Percentiles rank a stretch among this genome's conserved stretches.
phyloP scores from a whole-genome alignment of 2,797 vertebrate genomes.

The Smutsia temminckii region DNA sequence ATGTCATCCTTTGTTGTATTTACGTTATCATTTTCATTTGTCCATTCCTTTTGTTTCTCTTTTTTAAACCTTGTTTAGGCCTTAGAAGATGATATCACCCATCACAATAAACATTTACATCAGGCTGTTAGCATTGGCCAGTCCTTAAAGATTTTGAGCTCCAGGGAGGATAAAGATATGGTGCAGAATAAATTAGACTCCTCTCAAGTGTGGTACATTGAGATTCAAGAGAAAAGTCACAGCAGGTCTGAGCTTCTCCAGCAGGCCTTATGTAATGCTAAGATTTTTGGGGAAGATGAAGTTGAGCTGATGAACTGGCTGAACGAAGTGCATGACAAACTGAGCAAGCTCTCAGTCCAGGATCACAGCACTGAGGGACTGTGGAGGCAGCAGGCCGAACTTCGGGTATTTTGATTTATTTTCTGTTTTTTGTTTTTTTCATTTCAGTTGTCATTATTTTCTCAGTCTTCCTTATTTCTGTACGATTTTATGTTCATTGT shows the following conservation, averaged over 20 bases:
- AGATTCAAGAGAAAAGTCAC: conserved; percentile 94
- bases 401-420: conserved; percentile 92
- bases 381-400: conserved; percentile 91
- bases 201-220: conserved; percentile 92
- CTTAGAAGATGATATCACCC: conserved; percentile 95
- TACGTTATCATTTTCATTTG: conserved; percentile 79
- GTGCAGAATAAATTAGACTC: conserved; percentile 95
- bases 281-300: conserved; percentile 97
- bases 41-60: conserved; percentile 77
- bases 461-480: conserved; percentile 66
- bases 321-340: conserved; percentile 90
- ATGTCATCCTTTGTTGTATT: conserved; percentile 72
- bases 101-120: conserved; percentile 93
- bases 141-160: conserved; percentile 92
- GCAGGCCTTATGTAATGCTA: conserved; percentile 96
- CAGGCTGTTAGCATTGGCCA: conserved; percentile 95
- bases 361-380: conserved; percentile 91
- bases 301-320: conserved; percentile 99
- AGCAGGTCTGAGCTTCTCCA: conserved; percentile 94
- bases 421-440: conserved; percentile 77
- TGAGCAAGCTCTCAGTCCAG: conserved; percentile 91
- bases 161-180: conserved; percentile 95
- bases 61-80: conserved; percentile 87
- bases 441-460: conserved; percentile 64
- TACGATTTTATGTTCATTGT: conserved; percentile 58